Evolutionary conservation across 2,797 vertebrate species (phyloP), one percentile per base, ranked within the genome.

Genomic region (Hylomyscus alleni): DNA sequence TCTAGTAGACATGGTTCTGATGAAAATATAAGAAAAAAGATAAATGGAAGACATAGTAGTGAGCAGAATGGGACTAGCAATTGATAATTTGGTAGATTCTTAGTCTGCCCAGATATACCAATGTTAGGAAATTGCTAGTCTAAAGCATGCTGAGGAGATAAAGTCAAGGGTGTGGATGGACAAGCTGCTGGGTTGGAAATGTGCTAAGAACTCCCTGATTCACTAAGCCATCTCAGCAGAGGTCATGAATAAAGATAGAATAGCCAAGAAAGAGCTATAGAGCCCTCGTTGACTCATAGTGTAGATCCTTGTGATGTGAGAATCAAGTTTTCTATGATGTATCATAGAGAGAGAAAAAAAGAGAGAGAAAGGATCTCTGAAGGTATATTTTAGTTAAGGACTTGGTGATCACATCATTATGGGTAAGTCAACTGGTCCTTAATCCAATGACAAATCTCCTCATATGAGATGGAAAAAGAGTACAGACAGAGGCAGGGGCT

Each of bases 341-440:
- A 87, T 78, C 52, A 77, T 6, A 44, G 44, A 44, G 44, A 44
- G 3, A 44, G 44, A 44, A 6, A 44, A 3, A 44, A 6, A 44
- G 44, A 44, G 3, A 44, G 44, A 44, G 44, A 44, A 6, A 44
- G 4, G 26, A 67, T 75, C 80, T 83, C 31, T 83, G 31, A 11
- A 80, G 86, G 83, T 85, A 0, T 60, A 95, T 90, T 72, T 90
- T 58, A 84, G 24, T 92, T 85, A 91, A 92, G 62, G 22, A 89
- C 93, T 62, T 95, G 31, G 90, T 91, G 76, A 73, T 78, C 37
- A 93, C 29, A 85, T 40, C 40, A 90, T 80, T 88, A 29, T 92
- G 86, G 52, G 90, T 91, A 76, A 93, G 82, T 67, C 47, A 84
- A 19, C 31, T 75, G 14, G 50, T 44, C 22, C 75, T 69, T 92